Percentiles rank a stretch among this genome's conserved stretches.
phyloP scores from a whole-genome alignment of 2,888 invertebrate species.

The Calameuta filiformis region DNA sequence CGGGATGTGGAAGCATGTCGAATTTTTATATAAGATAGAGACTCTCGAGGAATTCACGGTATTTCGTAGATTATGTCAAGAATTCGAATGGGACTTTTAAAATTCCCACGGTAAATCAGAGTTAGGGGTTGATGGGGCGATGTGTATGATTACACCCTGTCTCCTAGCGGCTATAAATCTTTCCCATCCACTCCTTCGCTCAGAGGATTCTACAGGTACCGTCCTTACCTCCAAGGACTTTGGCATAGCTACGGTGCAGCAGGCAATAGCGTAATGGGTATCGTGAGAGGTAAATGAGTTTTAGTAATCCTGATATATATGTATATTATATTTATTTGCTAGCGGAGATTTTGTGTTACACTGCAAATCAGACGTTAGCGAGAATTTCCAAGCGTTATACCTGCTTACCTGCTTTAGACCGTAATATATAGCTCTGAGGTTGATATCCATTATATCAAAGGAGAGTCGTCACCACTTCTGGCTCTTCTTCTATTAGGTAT shows the following conservation, averaged over 20 bases:
- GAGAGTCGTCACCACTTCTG: no score
- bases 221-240: conserved; percentile 34
- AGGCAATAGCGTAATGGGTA: conserved; percentile 35
- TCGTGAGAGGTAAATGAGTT: conserved; percentile 37
- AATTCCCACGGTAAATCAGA: conserved; percentile 66
- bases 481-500: no score
- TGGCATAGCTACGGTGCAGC: conserved; percentile 34
- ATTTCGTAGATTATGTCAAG: conserved; percentile 42
- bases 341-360: no score
- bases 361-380: no score
- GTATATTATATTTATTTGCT: conserved; percentile 39
- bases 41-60: conserved; percentile 18
- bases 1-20: no score
- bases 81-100: conserved; percentile 51
- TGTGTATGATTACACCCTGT: conserved; percentile 66
- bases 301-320: conserved; percentile 48
- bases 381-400: no score
- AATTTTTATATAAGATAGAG: no score
- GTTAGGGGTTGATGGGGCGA: conserved; percentile 64
- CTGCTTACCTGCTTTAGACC: no score
- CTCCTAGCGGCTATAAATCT: conserved; percentile 63
- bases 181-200: conserved; percentile 36
- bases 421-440: no score
- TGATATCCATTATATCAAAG: no score
- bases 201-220: conserved; percentile 48